These are phyloP conservation scores for Gobius niger DNA, from an alignment of 2,113 vertebrate genomes.

Conservation along the genomic window DNA sequence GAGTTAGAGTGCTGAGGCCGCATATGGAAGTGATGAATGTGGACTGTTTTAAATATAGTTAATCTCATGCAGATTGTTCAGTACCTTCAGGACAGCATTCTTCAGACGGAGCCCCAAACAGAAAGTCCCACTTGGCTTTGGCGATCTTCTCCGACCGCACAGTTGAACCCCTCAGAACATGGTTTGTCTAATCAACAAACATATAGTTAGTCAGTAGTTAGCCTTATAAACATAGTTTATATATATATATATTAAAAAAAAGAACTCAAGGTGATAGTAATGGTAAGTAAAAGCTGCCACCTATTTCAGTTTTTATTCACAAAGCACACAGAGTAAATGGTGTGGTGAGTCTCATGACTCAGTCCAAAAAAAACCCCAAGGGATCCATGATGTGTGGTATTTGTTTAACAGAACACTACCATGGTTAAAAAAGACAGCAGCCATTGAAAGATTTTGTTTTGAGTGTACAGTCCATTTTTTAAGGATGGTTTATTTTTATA, in stretches of 20 bases:
- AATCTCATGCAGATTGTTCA: not conserved
- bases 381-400: too few relatives aligned
- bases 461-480: too few relatives aligned
- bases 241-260: not conserved
- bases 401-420: too few relatives aligned
- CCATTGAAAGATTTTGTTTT: too few relatives aligned
- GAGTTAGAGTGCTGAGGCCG: not conserved
- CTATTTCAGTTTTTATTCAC: not conserved
- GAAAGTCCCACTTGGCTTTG: slow-evolving; percentile 95
- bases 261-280: not conserved
- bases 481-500: too few relatives aligned
- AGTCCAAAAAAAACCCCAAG: not conserved
- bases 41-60: not conserved
- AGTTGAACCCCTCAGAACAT: slow-evolving; percentile 70
- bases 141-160: slow-evolving; percentile 89
- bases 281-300: not conserved
- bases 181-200: slow-evolving; percentile 64
- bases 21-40: not conserved
- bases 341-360: not conserved
- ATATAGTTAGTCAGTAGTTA: not conserved
- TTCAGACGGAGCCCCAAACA: slow-evolving; percentile 82
- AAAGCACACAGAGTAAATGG: not conserved
- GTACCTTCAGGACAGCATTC: slow-evolving; percentile 37
- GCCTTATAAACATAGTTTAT: not conserved
- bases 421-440: too few relatives aligned